Base-by-base conservation (phyloP, 37 sponge, comb jelly and placozoan species). In the Mnemiopsis leidyi region DNA sequence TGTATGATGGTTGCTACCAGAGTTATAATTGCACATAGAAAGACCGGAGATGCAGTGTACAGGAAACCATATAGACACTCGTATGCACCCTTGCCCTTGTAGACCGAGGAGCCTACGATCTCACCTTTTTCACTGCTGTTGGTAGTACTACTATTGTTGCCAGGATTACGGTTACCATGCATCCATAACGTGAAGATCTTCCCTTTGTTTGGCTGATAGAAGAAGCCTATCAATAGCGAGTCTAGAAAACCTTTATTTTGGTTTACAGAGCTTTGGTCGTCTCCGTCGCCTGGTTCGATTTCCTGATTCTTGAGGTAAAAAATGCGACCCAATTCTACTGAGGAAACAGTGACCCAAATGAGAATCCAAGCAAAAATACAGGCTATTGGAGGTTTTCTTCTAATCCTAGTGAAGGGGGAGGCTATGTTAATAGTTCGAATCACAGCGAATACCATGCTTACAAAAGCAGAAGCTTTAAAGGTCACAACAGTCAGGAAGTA, bases 391-490 rank as follows among this genome's bases (percentile, higher is more conserved):
- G 20, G 20, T 77, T 32, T 32, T 77, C 32, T 77, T 32, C 36
- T 28, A 3, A 77, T 32, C 0, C 32, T 32, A 0, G 9, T 77
- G 36, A 77, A 77, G 34, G 79, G 79, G 3, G 21, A 77, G 35
- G 18, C 79, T 32, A 77, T 32, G 79, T 77, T 77, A 20, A 77
- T 32, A 20, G 79, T 77, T 34, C 79, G 26, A 28, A 77, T 28
- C 20, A 77, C 79, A 18, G 35, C 3, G 32, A 77, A 31, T 0
- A 77, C 1, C 79, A 77, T 77, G 36, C 79, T 77, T 36, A 77
- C 79, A 18, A 77, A 77, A 34, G 79, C 79, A 34, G 79, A 77
- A 1, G 33, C 36, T 77, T 77, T 77, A 36, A 77, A 77, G 20
- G 79, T 32, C 3, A 77, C 79, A 32, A 77, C 79, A 21, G 79